Evolutionary conservation across 2,888 invertebrate species (phyloP).

Genomic region (Carabus problematicus): DNA sequence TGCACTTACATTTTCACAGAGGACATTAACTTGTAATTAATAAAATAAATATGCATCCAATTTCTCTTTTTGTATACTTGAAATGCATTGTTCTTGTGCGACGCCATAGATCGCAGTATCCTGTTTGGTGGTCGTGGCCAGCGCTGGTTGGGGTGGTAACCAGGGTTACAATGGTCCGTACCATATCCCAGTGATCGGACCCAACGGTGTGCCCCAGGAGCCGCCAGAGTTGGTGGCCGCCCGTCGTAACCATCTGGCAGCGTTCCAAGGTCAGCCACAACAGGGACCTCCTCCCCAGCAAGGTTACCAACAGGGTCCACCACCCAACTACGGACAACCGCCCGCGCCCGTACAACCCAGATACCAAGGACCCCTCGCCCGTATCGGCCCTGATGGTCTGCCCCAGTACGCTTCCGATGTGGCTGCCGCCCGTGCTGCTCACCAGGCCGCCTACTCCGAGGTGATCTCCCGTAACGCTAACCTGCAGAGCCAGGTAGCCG

Average conservation of each 20-base stretch:
- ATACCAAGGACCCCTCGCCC: conserved; percentile 24
- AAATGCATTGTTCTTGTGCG: conserved; percentile 1
- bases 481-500: conserved; percentile 20
- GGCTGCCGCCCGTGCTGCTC: conserved; percentile 34
- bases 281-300: conserved; percentile 23
- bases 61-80: too few relatives aligned
- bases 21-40: too few relatives aligned
- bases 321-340: background rate
- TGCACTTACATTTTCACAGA: too few relatives aligned
- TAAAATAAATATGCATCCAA: too few relatives aligned
- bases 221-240: conserved; percentile 43
- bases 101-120: conserved; percentile 33
- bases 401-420: conserved; percentile 39
- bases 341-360: conserved; percentile 2
- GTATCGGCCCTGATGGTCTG: conserved; percentile 39
- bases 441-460: conserved; percentile 39
- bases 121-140: conserved; percentile 35
- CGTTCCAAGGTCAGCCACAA: conserved; percentile 20
- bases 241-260: conserved; percentile 32
- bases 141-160: conserved; percentile 24
- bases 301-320: conserved; percentile 3
- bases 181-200: conserved; percentile 57
- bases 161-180: conserved; percentile 55
- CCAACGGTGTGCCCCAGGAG: conserved; percentile 43
- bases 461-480: conserved; percentile 28